Evolutionary conservation across 2,797 vertebrate species (phyloP).

Genomic region (Malacoraja senta): DNA sequence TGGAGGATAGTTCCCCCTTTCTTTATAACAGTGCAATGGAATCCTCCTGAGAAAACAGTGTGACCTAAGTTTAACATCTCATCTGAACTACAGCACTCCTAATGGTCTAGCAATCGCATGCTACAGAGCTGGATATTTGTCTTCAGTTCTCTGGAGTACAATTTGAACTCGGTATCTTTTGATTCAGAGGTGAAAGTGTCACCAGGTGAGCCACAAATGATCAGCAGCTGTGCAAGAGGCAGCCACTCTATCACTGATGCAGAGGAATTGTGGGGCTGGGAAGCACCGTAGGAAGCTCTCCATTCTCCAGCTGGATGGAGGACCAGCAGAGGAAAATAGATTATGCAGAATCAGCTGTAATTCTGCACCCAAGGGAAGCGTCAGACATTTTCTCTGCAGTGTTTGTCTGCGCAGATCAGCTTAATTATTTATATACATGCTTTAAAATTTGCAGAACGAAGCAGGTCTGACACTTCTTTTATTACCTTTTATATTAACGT

Average conservation of each 20-base stretch:
- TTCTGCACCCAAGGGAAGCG: not conserved
- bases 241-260: not conserved
- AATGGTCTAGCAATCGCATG: too few species aligned
- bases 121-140: too few species aligned
- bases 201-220: not conserved
- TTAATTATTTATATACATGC: not conserved
- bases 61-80: too few species aligned
- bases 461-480: not conserved
- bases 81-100: too few species aligned
- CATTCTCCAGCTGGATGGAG: not conserved
- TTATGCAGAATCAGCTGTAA: not conserved
- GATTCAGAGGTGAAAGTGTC: not conserved
- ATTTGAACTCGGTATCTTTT: not conserved
- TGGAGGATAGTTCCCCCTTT: too few species aligned
- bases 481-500: not conserved
- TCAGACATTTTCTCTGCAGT: not conserved
- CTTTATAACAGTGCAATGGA: too few species aligned
- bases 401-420: not conserved
- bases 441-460: not conserved
- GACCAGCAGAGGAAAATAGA: not conserved
- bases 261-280: not conserved
- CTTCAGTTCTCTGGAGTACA: too few species aligned
- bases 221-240: not conserved
- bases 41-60: too few species aligned
- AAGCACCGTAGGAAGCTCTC: not conserved